Evolutionary conservation across 1,140 invertebrate species (phyloP).

Genomic region (Meloidogyne floridensis): DNA sequence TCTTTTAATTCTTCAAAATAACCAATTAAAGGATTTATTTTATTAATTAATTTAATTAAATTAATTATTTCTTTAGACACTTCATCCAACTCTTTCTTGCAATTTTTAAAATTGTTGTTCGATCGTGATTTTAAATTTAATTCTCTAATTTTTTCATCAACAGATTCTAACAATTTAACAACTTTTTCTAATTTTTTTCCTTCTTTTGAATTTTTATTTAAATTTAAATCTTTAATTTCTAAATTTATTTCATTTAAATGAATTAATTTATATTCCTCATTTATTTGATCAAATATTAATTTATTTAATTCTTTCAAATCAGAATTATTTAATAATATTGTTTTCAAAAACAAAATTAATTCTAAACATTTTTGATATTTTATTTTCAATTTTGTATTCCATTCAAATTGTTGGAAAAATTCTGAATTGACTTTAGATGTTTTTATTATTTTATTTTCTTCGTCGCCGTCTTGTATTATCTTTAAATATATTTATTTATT

Average conservation of each 20-base stretch:
- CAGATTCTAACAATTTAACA: background rate
- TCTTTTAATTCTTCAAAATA: constrained; percentile 1
- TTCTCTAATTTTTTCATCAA: background rate
- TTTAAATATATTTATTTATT: background rate
- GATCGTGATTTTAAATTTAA: background rate
- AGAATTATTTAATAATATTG: background rate
- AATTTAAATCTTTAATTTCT: background rate
- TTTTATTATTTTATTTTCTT: background rate
- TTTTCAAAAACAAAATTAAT: background rate
- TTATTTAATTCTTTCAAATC: background rate
- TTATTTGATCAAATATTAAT: background rate
- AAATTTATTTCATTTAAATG: background rate
- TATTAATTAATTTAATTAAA: background rate
- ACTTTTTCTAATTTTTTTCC: background rate
- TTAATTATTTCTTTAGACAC: background rate
- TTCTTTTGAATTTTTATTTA: background rate
- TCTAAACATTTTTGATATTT: background rate
- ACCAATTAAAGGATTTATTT: constrained; percentile 3
- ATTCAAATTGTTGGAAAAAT: background rate
- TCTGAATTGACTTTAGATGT: background rate
- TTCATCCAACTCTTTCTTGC: background rate
- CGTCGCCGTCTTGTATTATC: background rate
- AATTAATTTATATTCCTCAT: background rate
- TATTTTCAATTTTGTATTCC: background rate
- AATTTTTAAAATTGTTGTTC: background rate